Base-by-base conservation (phyloP, 2,113 vertebrate genomes). In the Tinamus guttatus region DNA sequence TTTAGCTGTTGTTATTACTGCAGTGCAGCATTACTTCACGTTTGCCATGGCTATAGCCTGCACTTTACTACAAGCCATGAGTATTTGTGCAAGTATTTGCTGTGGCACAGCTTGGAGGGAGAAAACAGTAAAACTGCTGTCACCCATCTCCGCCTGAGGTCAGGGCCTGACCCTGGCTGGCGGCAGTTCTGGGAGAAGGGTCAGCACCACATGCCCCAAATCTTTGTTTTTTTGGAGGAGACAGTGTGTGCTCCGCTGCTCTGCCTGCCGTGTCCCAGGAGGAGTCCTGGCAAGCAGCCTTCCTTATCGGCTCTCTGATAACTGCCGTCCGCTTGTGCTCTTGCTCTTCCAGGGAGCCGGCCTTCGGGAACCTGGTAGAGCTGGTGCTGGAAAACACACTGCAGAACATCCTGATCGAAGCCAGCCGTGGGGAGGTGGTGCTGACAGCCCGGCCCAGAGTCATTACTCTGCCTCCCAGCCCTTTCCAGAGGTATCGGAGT, bases 381-480 rank as follows among this genome's bases (percentile, higher is more conserved):
- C 95, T 94, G 22, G 75, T 99, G 92, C 97, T 99, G 86, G 96
- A 99, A 80, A 99, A 99, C 95, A 98, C 97, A 3, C 89, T 99
- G 73, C 98, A 98, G 97, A 99, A 99, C 95, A 97, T 99, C 94
- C 96, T 99, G 97, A 97, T 97, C 1, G 99, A 99, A 97, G 99
- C 98, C 51, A 98, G 98, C 95, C 96, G 93, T 56, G 99, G 99
- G 58, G 99, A 99, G 81, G 98, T 99, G 87, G 95, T 98, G 54
- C 98, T 99, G 54, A 99, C 98, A 4, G 96, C 98, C 1, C 86
- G 28, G 21, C 98, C 98, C 11, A 97, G 98, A 65, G 91, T 98
- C 92, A 96, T 98, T 27, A 79, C 97, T 38, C 65, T 98, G 60
- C 98, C 98, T 3, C 97, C 98, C 3, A 47, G 60, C 45, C 22